phyloP scores from a whole-genome alignment of 2,113 vertebrate species.

The Phyllopteryx taeniolatus region DNA sequence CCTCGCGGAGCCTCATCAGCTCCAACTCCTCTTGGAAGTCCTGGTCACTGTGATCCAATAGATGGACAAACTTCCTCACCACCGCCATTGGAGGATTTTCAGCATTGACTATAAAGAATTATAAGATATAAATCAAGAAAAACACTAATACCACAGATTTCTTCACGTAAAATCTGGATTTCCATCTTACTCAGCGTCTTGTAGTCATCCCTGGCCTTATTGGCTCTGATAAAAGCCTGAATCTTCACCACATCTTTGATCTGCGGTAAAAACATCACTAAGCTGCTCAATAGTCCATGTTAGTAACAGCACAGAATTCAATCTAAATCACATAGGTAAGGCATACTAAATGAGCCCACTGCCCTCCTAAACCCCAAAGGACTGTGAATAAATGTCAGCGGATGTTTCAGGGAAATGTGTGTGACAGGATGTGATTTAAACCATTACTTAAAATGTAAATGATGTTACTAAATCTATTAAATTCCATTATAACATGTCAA shows the following conservation, averaged over 20 bases:
- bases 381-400: slow-evolving; percentile 4
- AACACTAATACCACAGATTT: neutral
- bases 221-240: slow-evolving; percentile 96
- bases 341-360: slow-evolving; percentile 25
- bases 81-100: slow-evolving; percentile 92
- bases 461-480: neutral
- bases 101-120: slow-evolving; percentile 70
- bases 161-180: neutral
- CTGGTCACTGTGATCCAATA: slow-evolving; percentile 96
- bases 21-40: slow-evolving; percentile 98
- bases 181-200: slow-evolving; percentile 92
- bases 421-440: slow-evolving; percentile 14
- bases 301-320: slow-evolving; percentile 8
- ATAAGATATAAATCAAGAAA: neutral
- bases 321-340: slow-evolving; percentile 19
- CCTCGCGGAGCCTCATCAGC: slow-evolving; percentile 90
- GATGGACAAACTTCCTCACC: slow-evolving; percentile 95
- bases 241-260: slow-evolving; percentile 93
- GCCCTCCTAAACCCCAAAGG: neutral
- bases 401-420: slow-evolving; percentile 2
- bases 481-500: neutral
- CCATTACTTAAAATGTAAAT: slow-evolving; percentile 23
- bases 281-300: slow-evolving; percentile 22
- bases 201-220: slow-evolving; percentile 98
- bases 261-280: slow-evolving; percentile 62